Percentiles rank a stretch among this genome's conserved stretches.
Evolutionary conservation across 2,797 vertebrate genomes (phyloP).

Genomic region (Poeciliopsis infans): DNA sequence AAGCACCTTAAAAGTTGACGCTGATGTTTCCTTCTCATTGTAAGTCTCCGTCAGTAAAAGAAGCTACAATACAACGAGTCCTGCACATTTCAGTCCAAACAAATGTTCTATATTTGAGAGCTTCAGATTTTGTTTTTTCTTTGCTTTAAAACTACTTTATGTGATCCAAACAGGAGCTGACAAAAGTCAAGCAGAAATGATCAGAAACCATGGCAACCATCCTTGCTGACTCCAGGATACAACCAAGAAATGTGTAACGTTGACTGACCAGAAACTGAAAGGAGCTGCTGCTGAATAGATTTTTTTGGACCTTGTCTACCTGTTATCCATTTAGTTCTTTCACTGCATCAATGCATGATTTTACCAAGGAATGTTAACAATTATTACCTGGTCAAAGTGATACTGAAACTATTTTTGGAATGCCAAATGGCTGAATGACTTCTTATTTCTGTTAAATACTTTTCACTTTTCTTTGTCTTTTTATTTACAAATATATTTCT

Average conservation of each 20-base stretch:
- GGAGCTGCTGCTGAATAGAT: background rate
- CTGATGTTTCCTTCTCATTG: background rate
- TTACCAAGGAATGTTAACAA: background rate
- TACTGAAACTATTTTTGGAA: background rate
- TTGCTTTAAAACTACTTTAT: background rate
- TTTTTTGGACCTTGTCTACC: background rate
- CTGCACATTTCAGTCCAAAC: background rate
- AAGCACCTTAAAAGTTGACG: background rate
- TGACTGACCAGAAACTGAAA: background rate
- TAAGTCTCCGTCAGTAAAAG: background rate
- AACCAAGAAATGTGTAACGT: background rate
- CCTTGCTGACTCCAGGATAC: background rate
- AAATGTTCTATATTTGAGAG: background rate
- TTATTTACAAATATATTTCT: background rate
- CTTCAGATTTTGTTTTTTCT: background rate
- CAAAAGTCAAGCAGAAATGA: background rate
- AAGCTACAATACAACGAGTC: background rate
- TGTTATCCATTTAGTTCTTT: background rate
- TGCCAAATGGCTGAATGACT: background rate
- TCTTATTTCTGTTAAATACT: background rate
- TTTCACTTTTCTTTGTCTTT: background rate
- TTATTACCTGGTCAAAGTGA: background rate
- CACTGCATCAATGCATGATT: background rate
- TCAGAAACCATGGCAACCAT: background rate
- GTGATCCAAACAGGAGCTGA: background rate